Evolutionary conservation across 2,888 invertebrate species (phyloP).

Genomic region (Nesidiocoris tenuis): DNA sequence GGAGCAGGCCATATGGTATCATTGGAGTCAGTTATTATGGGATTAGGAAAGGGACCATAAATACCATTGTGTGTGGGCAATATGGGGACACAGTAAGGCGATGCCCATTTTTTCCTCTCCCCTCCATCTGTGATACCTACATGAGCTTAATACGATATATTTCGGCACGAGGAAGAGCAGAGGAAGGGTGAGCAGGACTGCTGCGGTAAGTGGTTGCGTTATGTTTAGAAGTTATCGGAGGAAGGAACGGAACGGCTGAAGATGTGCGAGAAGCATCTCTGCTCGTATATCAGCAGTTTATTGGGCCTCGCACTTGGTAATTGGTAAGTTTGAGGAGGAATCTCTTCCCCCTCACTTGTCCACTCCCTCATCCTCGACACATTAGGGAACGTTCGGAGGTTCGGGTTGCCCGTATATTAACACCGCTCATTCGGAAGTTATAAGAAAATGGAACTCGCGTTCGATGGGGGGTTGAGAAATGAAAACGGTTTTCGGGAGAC

Average conservation of each 20-base stretch:
- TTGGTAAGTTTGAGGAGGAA: constrained; percentile 32
- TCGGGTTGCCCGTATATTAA: neutral
- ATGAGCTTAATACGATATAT: constrained; percentile 33
- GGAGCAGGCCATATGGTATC: constrained; percentile 29
- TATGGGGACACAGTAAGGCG: neutral
- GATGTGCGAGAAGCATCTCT: neutral
- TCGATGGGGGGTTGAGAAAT: neutral
- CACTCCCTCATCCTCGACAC: neutral
- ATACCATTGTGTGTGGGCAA: constrained; percentile 10
- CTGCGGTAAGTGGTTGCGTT: constrained; percentile 7
- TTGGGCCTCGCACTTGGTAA: constrained; percentile 34
- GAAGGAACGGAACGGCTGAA: neutral
- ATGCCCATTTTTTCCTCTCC: neutral
- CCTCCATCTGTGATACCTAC: constrained; percentile 26
- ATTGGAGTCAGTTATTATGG: constrained; percentile 34
- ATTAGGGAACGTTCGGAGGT: neutral
- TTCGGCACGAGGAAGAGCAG: neutral
- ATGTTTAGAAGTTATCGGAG: constrained; percentile 10
- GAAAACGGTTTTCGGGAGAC: neutral
- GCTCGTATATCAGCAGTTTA: constrained; percentile 34
- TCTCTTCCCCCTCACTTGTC: neutral
- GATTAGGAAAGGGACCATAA: constrained; percentile 32
- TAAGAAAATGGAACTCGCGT: constrained; percentile 18
- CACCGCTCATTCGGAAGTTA: constrained; percentile 26
- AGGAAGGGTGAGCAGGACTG: neutral